These are phyloP conservation scores for Athene noctua DNA, from an alignment of 2,113 vertebrate genomes.

Conservation along the genomic window DNA sequence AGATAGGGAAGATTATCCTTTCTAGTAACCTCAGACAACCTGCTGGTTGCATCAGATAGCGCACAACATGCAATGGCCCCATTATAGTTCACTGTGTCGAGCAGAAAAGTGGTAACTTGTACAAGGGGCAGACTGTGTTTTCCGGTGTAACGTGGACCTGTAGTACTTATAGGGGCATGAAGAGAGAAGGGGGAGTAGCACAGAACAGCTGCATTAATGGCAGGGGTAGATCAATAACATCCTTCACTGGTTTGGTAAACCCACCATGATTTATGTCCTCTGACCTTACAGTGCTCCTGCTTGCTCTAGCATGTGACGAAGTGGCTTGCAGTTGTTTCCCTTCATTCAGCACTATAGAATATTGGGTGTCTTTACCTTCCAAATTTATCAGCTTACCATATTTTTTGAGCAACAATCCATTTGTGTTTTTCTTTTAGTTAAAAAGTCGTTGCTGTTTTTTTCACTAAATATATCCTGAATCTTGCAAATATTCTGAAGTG, in stretches of 20 bases:
- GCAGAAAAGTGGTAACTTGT: background rate
- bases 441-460: background rate
- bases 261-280: background rate
- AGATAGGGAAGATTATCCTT: background rate
- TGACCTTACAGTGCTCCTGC: background rate
- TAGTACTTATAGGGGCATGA: accelerated
- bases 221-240: background rate
- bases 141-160: background rate
- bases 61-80: background rate
- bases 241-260: background rate
- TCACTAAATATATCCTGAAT: background rate
- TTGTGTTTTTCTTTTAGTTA: background rate
- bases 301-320: background rate
- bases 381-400: background rate
- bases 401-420: background rate
- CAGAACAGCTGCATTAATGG: background rate
- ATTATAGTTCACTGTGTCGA: accelerated
- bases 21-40: background rate
- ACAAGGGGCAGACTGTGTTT: background rate
- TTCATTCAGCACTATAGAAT: background rate
- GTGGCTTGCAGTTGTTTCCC: background rate
- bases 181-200: background rate
- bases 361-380: background rate
- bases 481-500: background rate
- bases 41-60: background rate